phyloP scores from a whole-genome alignment of 2,797 vertebrate species.

The Danio jaintianensis region DNA sequence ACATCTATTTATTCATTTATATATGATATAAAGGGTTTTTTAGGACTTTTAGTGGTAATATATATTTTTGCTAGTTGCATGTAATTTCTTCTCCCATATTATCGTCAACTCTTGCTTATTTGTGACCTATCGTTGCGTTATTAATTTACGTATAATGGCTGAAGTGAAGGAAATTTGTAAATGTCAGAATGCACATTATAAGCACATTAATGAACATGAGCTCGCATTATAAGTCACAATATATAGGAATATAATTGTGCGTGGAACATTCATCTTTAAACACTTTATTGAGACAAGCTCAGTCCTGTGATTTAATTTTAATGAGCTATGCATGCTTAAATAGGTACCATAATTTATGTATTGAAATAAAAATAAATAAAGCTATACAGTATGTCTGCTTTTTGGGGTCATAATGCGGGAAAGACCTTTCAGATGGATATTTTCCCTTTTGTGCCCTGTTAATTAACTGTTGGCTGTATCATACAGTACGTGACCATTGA shows the following conservation, averaged over 20 bases:
- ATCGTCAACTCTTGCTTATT: neutral
- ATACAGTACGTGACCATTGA: conserved; percentile 44
- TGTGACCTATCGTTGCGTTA: neutral
- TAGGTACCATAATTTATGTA: neutral
- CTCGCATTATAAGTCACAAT: neutral
- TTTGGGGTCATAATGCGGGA: neutral
- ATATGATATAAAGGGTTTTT: neutral
- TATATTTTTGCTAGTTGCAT: neutral
- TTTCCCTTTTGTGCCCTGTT: conserved; percentile 59
- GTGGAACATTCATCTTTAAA: neutral
- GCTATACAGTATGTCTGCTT: neutral
- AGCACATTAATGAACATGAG: conserved; percentile 14
- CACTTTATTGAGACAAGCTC: neutral
- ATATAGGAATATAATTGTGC: neutral
- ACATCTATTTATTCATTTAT: too few species aligned
- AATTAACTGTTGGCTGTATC: conserved; percentile 71
- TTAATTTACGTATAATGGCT: conserved; percentile 12
- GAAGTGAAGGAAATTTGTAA: neutral
- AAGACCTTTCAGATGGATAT: neutral
- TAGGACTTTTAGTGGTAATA: neutral
- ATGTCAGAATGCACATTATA: neutral
- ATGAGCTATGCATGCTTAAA: neutral
- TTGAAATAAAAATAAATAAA: neutral
- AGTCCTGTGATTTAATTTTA: neutral
- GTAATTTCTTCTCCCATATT: neutral